phyloP scores from a whole-genome alignment of 2,113 vertebrate species.

The Centropus unirufus region DNA sequence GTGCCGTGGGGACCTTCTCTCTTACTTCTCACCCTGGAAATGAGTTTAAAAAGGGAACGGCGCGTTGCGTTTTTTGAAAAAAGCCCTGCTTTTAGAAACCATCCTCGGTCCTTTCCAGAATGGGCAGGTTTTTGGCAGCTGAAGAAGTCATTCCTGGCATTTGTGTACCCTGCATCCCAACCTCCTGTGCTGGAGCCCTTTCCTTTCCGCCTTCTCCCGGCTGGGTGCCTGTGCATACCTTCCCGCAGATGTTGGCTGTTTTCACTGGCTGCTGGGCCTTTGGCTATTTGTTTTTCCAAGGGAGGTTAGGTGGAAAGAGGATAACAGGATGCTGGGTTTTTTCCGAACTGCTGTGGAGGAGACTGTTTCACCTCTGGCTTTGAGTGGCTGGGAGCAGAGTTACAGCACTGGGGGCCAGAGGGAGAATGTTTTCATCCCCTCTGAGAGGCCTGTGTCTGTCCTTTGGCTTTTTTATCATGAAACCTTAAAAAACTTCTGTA shows the following conservation, averaged over 20 bases:
- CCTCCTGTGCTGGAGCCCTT: neutral
- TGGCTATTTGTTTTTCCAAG: conserved; percentile 62
- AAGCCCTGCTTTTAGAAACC: neutral
- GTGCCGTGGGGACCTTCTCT: neutral
- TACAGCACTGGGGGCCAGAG: neutral
- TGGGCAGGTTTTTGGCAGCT: neutral
- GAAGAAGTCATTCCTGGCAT: neutral
- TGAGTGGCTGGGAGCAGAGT: neutral
- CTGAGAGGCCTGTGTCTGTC: neutral
- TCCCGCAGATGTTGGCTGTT: conserved; percentile 39
- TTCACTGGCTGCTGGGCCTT: conserved; percentile 35
- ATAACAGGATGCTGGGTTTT: conserved; percentile 62
- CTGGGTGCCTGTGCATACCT: neutral
- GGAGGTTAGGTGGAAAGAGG: conserved; percentile 54
- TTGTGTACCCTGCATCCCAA: neutral
- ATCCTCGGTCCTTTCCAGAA: neutral
- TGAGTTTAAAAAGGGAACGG: neutral
- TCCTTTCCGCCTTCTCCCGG: neutral
- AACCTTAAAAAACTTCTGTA: neutral
- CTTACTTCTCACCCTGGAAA: neutral
- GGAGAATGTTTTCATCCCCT: neutral
- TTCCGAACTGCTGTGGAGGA: neutral
- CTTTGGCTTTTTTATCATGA: neutral
- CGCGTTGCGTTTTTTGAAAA: neutral
- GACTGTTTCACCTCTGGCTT: conserved; percentile 1